Conservation (phyloP, 2,113 vertebrate genomes). For the Prochilodus magdalenae region DNA sequence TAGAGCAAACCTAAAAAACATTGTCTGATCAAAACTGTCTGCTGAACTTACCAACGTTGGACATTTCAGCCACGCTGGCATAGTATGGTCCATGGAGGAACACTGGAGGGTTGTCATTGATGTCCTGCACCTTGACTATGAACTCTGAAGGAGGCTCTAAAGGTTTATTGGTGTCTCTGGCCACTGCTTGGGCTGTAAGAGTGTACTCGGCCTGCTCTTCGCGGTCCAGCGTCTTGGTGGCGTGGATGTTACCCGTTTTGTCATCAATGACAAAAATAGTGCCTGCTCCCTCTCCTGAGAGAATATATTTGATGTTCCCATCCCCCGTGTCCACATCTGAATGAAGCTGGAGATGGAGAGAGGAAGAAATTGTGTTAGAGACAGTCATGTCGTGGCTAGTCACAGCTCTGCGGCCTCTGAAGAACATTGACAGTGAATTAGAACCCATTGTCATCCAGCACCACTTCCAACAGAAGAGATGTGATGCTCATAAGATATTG, state of each 20-base stretch:
- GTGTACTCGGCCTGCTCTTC: slow-evolving; percentile 98
- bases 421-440: neutral
- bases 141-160: slow-evolving; percentile 96
- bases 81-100: slow-evolving; percentile 96
- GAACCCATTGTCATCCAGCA: neutral
- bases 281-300: slow-evolving; percentile 96
- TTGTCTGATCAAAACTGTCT: too few relatives aligned
- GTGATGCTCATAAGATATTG: neutral
- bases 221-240: slow-evolving; percentile 96
- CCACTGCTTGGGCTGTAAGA: slow-evolving; percentile 94
- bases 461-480: neutral
- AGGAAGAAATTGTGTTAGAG: neutral
- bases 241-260: slow-evolving; percentile 98
- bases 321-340: slow-evolving; percentile 94
- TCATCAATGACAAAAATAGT: slow-evolving; percentile 99
- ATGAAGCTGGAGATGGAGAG: slow-evolving; percentile 85
- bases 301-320: slow-evolving; percentile 98
- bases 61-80: slow-evolving; percentile 95
- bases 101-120: slow-evolving; percentile 97
- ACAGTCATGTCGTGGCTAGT: neutral
- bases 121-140: slow-evolving; percentile 99
- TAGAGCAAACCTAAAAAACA: too few relatives aligned
- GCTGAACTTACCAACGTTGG: slow-evolving; percentile 91
- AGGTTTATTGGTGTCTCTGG: slow-evolving; percentile 90
- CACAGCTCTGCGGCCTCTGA: neutral